Conservation (phyloP, 2,113 vertebrate species). For the Mobula birostris region DNA sequence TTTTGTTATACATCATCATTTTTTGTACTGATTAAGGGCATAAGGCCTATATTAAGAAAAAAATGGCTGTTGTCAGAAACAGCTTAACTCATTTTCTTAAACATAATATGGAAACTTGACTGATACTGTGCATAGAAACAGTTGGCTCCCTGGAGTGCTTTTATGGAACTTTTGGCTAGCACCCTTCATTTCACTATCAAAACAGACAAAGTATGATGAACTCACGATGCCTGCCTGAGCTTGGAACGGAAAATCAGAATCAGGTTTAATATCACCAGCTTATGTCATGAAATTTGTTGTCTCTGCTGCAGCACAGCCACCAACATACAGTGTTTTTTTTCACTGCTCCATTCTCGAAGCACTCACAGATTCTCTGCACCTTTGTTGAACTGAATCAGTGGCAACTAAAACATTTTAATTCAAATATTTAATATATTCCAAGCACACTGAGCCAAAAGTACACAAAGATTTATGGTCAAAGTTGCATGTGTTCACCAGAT, state of each 20-base stretch:
- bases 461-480: constrained; percentile 20
- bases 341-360: background rate
- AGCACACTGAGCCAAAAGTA: background rate
- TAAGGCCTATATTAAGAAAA: constrained; percentile 2
- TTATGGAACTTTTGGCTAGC: background rate
- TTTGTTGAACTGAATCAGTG: background rate
- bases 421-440: background rate
- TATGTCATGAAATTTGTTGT: too few relatives aligned
- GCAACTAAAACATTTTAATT: background rate
- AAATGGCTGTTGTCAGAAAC: background rate
- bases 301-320: too few relatives aligned
- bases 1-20: constrained; percentile 16
- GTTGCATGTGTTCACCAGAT: background rate
- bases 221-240: background rate
- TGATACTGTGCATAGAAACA: background rate
- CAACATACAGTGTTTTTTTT: background rate
- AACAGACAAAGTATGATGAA: background rate
- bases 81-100: constrained; percentile 7
- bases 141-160: background rate
- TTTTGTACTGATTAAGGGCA: constrained; percentile 21
- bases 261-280: too few relatives aligned
- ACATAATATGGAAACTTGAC: constrained; percentile 13
- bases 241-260: background rate
- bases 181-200: too few relatives aligned
- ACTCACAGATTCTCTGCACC: background rate